Conservation (phyloP, 2,888 invertebrate species). For the Rhyacophila evoluta region DNA sequence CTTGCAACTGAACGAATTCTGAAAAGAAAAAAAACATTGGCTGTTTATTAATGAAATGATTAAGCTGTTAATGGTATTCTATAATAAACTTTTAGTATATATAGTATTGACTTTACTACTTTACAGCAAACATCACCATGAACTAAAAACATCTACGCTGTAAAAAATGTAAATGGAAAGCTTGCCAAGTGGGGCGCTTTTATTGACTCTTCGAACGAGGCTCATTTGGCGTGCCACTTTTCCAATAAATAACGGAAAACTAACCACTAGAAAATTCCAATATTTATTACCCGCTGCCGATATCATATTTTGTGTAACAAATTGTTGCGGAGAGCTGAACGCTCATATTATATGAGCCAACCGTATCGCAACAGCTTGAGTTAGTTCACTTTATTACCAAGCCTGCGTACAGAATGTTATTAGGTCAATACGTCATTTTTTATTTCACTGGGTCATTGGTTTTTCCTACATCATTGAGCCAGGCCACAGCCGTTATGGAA, state of each 20-base stretch:
- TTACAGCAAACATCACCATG: not conserved
- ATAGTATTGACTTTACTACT: not conserved
- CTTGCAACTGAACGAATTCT: no score
- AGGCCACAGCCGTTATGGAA: not conserved
- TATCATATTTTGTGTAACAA: slow-evolving; percentile 51
- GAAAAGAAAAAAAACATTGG: no score
- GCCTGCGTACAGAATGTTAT: slow-evolving; percentile 37
- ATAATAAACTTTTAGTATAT: no score
- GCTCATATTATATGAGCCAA: not conserved
- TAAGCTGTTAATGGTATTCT: no score
- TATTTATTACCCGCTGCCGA: slow-evolving; percentile 44
- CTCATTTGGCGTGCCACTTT: slow-evolving; percentile 12
- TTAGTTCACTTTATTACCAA: slow-evolving; percentile 42
- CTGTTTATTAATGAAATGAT: no score
- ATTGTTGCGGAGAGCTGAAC: slow-evolving; percentile 37
- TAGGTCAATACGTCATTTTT: slow-evolving; percentile 48
- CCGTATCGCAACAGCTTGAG: slow-evolving; percentile 39
- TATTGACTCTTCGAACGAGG: slow-evolving; percentile 24
- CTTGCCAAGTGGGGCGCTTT: slow-evolving; percentile 4
- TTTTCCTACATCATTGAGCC: slow-evolving; percentile 32
- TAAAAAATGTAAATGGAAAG: slow-evolving; percentile 9
- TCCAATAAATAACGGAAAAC: slow-evolving; percentile 15
- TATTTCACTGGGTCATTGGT: slow-evolving; percentile 41
- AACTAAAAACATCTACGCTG: not conserved
- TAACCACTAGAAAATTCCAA: slow-evolving; percentile 44